phyloP scores from a whole-genome alignment of 92 coral and sea anemone genomes.

The Diadumene lineata region DNA sequence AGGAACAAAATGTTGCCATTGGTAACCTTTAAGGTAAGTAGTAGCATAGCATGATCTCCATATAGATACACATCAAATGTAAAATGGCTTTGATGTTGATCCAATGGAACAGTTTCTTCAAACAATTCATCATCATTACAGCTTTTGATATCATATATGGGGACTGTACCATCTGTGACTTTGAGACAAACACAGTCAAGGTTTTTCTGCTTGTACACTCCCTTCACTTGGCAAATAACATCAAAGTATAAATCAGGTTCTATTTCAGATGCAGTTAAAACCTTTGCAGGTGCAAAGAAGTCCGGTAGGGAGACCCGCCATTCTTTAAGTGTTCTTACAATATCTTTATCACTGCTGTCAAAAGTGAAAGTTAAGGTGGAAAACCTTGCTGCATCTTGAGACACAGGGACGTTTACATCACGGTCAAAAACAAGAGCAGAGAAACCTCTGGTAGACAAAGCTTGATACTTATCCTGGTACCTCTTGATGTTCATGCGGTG shows the following conservation, averaged over 20 bases:
- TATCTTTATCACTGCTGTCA: conserved; percentile 35
- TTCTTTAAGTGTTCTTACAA: conserved; percentile 41
- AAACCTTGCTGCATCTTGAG: conserved; percentile 57
- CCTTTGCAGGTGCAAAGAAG: conserved; percentile 41
- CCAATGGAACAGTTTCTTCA: conserved; percentile 21
- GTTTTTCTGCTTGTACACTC: conserved; percentile 38
- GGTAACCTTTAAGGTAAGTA: conserved; percentile 29
- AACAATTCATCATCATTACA: conserved; percentile 40
- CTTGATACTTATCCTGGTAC: conserved; percentile 63
- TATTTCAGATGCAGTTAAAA: conserved; percentile 35
- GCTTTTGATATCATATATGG: conserved; percentile 37
- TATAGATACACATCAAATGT: conserved; percentile 51
- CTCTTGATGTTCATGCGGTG: conserved; percentile 57
- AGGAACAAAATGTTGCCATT: conserved; percentile 38
- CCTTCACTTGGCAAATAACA: conserved; percentile 57
- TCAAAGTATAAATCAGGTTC: conserved; percentile 54
- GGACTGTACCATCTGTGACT: conserved; percentile 62
- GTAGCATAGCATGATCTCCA: conserved; percentile 58
- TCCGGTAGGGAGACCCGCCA: conserved; percentile 49
- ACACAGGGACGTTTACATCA: conserved; percentile 42
- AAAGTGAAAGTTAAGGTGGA: conserved; percentile 52
- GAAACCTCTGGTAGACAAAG: conserved; percentile 61
- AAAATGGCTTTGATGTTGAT: neutral
- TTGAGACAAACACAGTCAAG: conserved; percentile 61
- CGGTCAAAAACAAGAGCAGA: conserved; percentile 71